Base-by-base conservation (phyloP, 2,797 vertebrate species). In the Diplodus puntazzo region DNA sequence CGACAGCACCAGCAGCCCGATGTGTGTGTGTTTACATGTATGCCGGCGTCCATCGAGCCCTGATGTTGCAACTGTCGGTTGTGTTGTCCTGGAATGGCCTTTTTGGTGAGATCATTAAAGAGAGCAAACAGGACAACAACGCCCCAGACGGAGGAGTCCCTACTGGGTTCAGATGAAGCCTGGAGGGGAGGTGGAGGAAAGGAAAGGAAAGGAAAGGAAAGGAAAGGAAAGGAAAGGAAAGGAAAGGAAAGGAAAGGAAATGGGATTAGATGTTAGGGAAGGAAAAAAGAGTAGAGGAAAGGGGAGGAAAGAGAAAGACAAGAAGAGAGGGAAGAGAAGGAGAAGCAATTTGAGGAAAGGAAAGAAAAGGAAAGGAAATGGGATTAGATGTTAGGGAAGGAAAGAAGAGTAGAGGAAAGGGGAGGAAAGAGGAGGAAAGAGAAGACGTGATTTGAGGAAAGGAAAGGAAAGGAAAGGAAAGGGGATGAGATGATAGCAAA, bases 31-130 rank as follows among this genome's bases (percentile, higher is more conserved):
- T 70, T 7, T 79, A 80, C 20, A 34, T 70, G 59, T 45, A 14
- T 17, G 34, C 17, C 0, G 34, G 50, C 4, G 55, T 79, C 49
- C 65, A 63, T 2, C 60, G 82, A 80, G 84, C 81, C 74, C 20
- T 11, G 60, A 59, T 70, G 79, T 66, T 68, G 72, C 55, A 70
- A 58, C 23, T 8, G 45, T 4, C 4, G 74, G 54, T 52, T 73
- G 63, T 72, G 84, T 61, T 86, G 85, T 92, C 86, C 86, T 88
- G 55, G 80, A 85, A 75, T 3, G n/a, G 61, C 68, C 62, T 89
- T 81, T 71, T 63, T 34, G 65, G 21, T 57, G 68, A 49, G 71
- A 72, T 50, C 23, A 20, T 46, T 23, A 30, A 67, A 43, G 75
- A 65, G 66, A 68, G 48, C n/a, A 63, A 81, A 77, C n/a, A 11